Evolutionary conservation across 2,888 invertebrate species (phyloP), one percentile per base, ranked within the genome.

Genomic region (Myopa testacea): DNA sequence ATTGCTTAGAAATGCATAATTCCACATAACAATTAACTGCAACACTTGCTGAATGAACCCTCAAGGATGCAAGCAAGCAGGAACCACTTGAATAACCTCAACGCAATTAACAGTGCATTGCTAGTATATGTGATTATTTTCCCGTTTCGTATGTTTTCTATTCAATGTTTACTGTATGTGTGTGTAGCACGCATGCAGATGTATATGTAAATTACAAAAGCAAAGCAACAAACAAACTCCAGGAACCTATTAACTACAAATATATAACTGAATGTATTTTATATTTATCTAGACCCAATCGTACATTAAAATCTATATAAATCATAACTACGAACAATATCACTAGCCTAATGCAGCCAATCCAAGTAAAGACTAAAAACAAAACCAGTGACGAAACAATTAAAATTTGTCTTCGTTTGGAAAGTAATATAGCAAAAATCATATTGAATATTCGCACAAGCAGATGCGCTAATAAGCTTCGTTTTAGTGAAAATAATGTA

Each of bases 191-290:
- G 70, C 70, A 45, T 76, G 74, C 75, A 71, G 65, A 72, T 62
- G 63, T 71, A 76, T n/a, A 14, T 65, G 58, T 50, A 77, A 65
- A 69, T 63, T 45, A 78, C 58, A 68, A 68, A 72, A 55, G n/a
- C 63, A 40, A 75, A 67, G 14, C 16, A 75, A 55, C 67, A 52
- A 75, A 55, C 55, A 10, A 58, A 71, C 19, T 58, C 58, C 58
- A 38, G 38, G 16, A 65, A 75, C 67, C 38, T n/a, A 37, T 67
- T 76, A 37, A 62, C 38, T 67, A 77, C 38, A 77, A 55, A 62
- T 65, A 55, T 72, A 38, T 52, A 77, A 37, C 70, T 55, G 78
- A 80, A 80, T 79, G 79, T 79, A 80, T 70, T 62, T 62, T 65
- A 63, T 26, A 58, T 58, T 37, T 45, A 45, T 45, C 45, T 10